Conservation (phyloP, 2,888 invertebrate species). For the Hetaerina titia region DNA sequence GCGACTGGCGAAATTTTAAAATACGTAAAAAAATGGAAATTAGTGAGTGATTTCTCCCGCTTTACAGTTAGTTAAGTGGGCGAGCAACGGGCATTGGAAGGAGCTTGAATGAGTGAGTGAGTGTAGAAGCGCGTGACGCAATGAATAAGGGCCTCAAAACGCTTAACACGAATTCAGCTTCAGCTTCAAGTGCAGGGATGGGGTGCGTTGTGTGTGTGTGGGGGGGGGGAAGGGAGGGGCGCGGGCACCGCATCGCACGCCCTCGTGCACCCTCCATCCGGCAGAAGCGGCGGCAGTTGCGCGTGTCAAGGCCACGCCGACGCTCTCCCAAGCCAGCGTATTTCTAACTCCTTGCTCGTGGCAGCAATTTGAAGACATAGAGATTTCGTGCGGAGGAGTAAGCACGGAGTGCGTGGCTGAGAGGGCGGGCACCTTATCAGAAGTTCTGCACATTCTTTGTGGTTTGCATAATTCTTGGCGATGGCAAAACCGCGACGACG, state of each 20-base stretch:
- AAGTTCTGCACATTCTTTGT: background rate
- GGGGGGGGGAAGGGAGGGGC: background rate
- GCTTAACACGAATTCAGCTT: background rate
- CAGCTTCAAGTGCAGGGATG: background rate
- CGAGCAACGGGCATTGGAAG: background rate
- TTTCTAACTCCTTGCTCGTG: background rate
- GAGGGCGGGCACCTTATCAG: background rate
- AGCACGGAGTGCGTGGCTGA: background rate
- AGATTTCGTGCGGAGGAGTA: background rate
- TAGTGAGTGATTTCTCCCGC: background rate
- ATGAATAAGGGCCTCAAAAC: background rate
- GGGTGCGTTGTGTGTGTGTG: no score
- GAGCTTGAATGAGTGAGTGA: background rate
- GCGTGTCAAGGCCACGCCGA: constrained; percentile 22
- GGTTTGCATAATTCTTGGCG: background rate
- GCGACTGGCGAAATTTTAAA: background rate
- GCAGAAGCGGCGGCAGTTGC: background rate
- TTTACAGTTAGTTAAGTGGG: background rate
- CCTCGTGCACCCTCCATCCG: no score
- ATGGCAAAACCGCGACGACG: background rate
- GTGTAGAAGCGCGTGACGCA: background rate
- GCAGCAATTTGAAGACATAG: background rate
- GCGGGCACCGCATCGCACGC: no score
- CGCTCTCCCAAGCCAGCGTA: background rate
- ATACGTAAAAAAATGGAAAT: background rate